A percentile compares a stretch with the other conserved stretches of the same genome.
phyloP scores from a whole-genome alignment of 2,797 vertebrate species.

The Chromobotia macracanthus region DNA sequence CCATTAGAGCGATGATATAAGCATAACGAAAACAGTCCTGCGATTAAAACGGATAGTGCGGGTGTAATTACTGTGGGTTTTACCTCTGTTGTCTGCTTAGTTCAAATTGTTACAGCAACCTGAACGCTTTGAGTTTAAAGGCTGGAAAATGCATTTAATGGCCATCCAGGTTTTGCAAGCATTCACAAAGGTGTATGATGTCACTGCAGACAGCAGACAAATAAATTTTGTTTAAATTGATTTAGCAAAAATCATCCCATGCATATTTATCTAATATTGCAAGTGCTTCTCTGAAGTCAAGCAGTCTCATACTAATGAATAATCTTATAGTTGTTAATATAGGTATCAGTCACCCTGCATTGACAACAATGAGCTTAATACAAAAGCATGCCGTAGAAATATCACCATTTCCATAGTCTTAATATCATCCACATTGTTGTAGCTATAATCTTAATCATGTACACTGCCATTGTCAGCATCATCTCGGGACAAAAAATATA shows the following conservation, averaged over 20 bases:
- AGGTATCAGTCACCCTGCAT: conserved; percentile 63
- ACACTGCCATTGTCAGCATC: conserved; percentile 62
- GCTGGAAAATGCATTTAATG: not conserved
- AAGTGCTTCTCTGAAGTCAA: conserved; percentile 50
- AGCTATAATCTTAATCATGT: conserved; percentile 48
- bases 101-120: not conserved
- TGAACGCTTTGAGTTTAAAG: not conserved
- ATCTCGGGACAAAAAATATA: conserved; percentile 77
- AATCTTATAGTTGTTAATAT: conserved; percentile 38
- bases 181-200: conserved; percentile 16
- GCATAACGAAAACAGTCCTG: conserved; percentile 59
- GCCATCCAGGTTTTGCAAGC: conserved; percentile 18
- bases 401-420: conserved; percentile 60
- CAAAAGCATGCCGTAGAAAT: conserved; percentile 74
- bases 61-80: conserved; percentile 20
- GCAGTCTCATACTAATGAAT: conserved; percentile 38
- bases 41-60: conserved; percentile 64
- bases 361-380: conserved; percentile 71
- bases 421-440: conserved; percentile 61
- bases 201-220: conserved; percentile 12
- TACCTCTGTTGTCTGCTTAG: not conserved
- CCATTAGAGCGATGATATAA: conserved; percentile 57
- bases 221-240: not conserved
- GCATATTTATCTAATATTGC: conserved; percentile 31
- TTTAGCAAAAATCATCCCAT: conserved; percentile 6